Percentiles rank a stretch among this genome's conserved stretches.
phyloP scores from a whole-genome alignment of 2,113 vertebrate species.

The Macrotis lagotis region DNA sequence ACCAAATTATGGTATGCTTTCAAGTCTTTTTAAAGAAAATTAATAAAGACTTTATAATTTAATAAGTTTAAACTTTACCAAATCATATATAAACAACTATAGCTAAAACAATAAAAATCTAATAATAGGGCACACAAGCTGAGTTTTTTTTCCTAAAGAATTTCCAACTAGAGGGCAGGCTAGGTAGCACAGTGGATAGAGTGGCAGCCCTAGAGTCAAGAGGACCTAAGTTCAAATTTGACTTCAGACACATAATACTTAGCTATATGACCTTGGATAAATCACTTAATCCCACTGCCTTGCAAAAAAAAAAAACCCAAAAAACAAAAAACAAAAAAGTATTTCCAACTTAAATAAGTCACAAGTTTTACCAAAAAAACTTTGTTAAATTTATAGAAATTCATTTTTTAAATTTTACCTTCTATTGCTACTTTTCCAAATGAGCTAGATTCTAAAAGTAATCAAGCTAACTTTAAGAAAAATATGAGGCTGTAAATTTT shows the following conservation, averaged over 20 bases:
- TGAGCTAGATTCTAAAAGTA: not conserved
- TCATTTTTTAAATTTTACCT: not conserved
- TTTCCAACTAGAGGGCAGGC: too few relatives aligned
- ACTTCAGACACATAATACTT: too few relatives aligned
- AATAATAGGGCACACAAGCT: not conserved
- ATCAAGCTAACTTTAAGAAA: not conserved
- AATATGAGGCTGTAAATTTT: not conserved
- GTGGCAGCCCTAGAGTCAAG: too few relatives aligned
- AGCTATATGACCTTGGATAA: too few relatives aligned
- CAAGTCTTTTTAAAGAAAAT: not conserved
- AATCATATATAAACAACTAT: not conserved
- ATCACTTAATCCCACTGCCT: too few relatives aligned
- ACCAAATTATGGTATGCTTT: not conserved
- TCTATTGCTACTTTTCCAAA: not conserved
- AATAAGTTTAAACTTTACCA: not conserved
- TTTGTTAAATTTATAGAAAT: not conserved
- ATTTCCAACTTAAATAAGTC: not conserved
- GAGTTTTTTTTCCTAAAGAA: not conserved
- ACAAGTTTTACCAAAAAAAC: not conserved
- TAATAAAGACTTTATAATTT: not conserved
- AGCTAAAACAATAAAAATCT: not conserved
- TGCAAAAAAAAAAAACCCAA: too few relatives aligned
- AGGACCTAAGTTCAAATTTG: too few relatives aligned
- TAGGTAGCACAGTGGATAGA: too few relatives aligned
- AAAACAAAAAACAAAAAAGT: too few relatives aligned